Evolutionary conservation across 2,797 vertebrate species (phyloP), one percentile per base, ranked within the genome.

Genomic region (Enoplosus armatus): DNA sequence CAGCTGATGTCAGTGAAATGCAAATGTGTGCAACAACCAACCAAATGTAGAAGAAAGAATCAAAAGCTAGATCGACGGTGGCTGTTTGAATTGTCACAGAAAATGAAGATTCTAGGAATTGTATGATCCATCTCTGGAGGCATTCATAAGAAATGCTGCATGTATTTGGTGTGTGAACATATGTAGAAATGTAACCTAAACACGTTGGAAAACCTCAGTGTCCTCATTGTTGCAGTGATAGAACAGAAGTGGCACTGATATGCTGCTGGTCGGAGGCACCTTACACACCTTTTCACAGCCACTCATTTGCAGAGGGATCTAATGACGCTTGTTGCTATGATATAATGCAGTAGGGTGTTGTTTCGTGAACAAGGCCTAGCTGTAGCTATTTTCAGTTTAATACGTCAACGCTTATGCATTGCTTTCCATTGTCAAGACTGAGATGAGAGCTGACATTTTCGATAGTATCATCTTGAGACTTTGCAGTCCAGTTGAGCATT

Each of bases 1-100:
- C 4, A 15, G 67, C 50, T 68, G n/a, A 48, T 66, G 56, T 37
- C 71, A 50, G 65, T 15, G 15, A 65, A 74, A 65, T 50, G 24
- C 33, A 54, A 66, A 68, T 8, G 0, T 1, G 5, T 39, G 16
- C 24, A 58, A 16, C 22, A 2, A 43, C n/a, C 11, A 15, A 22
- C 0, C 15, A 54, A 26, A 66, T 45, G 37, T 20, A 18, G 27
- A 4, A 51, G 24, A 33, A 39, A 59, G 15, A 55, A 37, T 14
- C 9, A 22, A 29, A 6, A 6, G 14, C 24, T 37, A 3, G n/a
- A 37, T 64, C 20, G 0, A 58, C 45, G 5, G 31, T n/a, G 16
- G 10, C 29, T 16, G 24, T 4, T 41, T 63, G 20, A 47, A 37
- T 26, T 22, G 7, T 72, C 26, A 20, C 27, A 45, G 45, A 60